Conservation (phyloP, 2,113 vertebrate genomes). For the Centropristis striata region DNA sequence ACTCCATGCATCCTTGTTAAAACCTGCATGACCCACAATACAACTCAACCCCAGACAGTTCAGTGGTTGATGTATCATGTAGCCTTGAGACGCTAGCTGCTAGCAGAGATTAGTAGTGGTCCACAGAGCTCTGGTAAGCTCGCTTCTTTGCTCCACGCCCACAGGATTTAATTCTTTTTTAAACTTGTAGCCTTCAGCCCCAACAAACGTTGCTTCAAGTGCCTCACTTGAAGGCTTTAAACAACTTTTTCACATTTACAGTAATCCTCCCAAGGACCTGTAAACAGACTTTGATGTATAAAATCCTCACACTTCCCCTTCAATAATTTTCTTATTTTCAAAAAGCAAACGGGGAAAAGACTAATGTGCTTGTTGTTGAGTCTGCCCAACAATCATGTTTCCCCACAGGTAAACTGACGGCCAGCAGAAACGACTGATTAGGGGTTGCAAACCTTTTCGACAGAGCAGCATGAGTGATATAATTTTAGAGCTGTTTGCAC, state of each 20-base stretch:
- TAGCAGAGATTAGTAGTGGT: neutral
- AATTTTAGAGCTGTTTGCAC: constrained; percentile 42
- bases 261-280: neutral
- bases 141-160: neutral
- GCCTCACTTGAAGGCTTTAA: neutral
- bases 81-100: neutral
- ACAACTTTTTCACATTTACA: neutral
- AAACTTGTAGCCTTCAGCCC: neutral
- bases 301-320: neutral
- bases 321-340: neutral
- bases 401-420: constrained; percentile 11
- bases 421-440: constrained; percentile 27
- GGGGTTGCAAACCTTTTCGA: constrained; percentile 17
- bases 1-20: neutral
- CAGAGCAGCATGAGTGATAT: constrained; percentile 37
- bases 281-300: neutral
- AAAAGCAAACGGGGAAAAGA: neutral
- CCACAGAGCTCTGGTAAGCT: neutral
- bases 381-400: neutral
- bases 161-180: neutral
- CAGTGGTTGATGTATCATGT: neutral
- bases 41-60: neutral
- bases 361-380: constrained; percentile 1
- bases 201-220: neutral
- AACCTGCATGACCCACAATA: neutral